Evolutionary conservation across 2,888 invertebrate species (phyloP), one percentile per base, ranked within the genome.

Genomic region (Cistogaster globosa): DNA sequence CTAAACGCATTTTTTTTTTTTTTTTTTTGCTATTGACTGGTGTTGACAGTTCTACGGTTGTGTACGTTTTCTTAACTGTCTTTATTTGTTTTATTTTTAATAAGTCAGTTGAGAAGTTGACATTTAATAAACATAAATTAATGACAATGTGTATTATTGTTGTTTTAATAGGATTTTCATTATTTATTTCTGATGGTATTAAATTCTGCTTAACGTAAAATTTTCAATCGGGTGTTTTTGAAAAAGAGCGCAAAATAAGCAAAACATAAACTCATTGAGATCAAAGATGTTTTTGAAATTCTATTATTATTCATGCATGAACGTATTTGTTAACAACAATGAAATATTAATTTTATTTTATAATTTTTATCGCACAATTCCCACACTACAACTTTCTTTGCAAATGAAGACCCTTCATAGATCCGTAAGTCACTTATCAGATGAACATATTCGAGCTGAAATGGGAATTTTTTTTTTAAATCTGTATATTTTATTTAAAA

Each of bases 1-100:
- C 32, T 63, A 67, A 81, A 63, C 36, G 38, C 55, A 68, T 36
- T 60, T 75, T 7, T 2, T 2, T 32, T 32, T 6, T 32, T 32
- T 32, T 60, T 68, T 63, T 69, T 81, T 81, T 77, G 68, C 69
- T 84, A 78, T 84, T 81, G 81, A 74, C 58, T 77, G 32, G 74
- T 81, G 84, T 74, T 84, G 84, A 84, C 84, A 81, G 80, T 79
- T 65, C 48, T 45, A 48, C 38, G n/a, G 32, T 22, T 36, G 57
- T 42, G 57, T 51, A 32, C 48, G 55, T 60, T 68, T 57, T 58
- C 51, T 42, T 32, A 77, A 74, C 76, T 84, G 76, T 84, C 74
- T 38, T 36, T 48, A 65, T 48, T 38, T 75, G 20, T 58, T 26
- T 3, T 18, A 9, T 76, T 72, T 20, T 2, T 16, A 60, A 60